These are phyloP conservation scores for Arrhamphus sclerolepis DNA, from an alignment of 2,797 vertebrate species.

Conservation along the genomic window DNA sequence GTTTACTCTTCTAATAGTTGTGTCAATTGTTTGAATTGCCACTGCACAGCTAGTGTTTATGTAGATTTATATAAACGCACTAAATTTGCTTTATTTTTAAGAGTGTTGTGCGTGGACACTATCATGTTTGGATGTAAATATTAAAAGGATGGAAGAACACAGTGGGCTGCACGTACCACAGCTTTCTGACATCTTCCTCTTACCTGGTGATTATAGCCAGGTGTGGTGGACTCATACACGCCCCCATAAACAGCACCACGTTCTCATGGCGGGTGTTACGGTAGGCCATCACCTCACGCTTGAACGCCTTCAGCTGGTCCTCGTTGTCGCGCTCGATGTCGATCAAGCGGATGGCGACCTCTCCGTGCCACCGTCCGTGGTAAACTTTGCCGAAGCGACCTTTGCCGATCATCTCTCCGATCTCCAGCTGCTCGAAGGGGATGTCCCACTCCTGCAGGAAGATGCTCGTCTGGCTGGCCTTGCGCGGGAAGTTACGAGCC, in stretches of 20 bases:
- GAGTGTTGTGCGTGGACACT: too few relatives aligned
- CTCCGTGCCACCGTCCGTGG: slow-evolving; percentile 96
- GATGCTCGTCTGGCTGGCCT: slow-evolving; percentile 99
- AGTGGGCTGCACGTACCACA: too few relatives aligned
- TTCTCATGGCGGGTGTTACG: slow-evolving; percentile 97
- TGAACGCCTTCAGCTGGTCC: slow-evolving; percentile 97
- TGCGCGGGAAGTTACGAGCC: slow-evolving; percentile 95
- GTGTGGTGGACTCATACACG: slow-evolving; percentile 98
- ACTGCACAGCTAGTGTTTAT: too few relatives aligned
- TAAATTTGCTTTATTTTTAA: too few relatives aligned
- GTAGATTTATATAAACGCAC: too few relatives aligned
- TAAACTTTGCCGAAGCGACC: slow-evolving; percentile 97
- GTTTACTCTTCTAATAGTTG: too few relatives aligned
- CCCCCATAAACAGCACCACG: slow-evolving; percentile 98
- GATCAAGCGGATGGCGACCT: slow-evolving; percentile 96
- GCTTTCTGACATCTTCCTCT: not conserved
- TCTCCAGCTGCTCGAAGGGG: slow-evolving; percentile 97
- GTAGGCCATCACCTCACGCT: slow-evolving; percentile 98
- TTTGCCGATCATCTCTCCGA: slow-evolving; percentile 96
- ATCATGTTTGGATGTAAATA: too few relatives aligned
- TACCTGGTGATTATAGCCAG: slow-evolving; percentile 99
- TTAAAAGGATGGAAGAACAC: too few relatives aligned
- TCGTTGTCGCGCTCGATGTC: slow-evolving; percentile 98
- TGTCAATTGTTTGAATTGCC: too few relatives aligned
- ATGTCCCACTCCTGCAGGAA: slow-evolving; percentile 99